These are phyloP conservation scores for Turritopsis dohrnii DNA, from an alignment of 30 jellyfish, hydroid and myxozoan species.

Conservation along the genomic window DNA sequence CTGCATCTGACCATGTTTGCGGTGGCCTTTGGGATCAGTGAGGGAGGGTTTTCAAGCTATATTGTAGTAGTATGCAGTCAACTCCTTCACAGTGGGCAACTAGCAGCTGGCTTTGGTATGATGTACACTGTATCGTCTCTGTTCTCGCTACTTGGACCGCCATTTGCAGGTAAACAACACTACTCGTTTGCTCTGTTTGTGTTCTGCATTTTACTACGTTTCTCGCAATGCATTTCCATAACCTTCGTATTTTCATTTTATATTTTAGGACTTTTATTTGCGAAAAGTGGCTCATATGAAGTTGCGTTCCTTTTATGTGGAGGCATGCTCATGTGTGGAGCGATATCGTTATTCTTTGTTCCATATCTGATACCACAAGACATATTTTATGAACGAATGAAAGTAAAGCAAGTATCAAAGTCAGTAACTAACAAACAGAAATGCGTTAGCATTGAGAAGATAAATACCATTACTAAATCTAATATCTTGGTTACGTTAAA, in stretches of 20 bases:
- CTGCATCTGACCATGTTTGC: constrained; percentile 9
- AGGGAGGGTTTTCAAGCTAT: constrained; percentile 37
- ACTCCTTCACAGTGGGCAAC: neutral
- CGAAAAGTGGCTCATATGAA: constrained; percentile 19
- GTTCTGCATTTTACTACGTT: neutral
- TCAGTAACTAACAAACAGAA: neutral
- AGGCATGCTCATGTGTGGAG: constrained; percentile 13
- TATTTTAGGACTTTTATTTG: constrained; percentile 18
- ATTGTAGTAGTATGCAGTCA: neutral
- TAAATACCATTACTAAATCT: neutral
- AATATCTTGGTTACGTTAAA: neutral
- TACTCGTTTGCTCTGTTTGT: neutral
- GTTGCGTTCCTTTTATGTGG: constrained; percentile 40
- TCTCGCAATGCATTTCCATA: neutral
- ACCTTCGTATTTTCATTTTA: neutral
- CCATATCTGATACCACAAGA: constrained; percentile 23
- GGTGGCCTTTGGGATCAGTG: constrained; percentile 37
- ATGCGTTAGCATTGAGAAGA: neutral
- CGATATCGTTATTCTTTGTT: constrained; percentile 15
- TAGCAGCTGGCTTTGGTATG: constrained; percentile 38
- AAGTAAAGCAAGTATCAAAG: neutral
- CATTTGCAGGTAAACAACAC: constrained; percentile 38
- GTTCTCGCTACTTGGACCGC: constrained; percentile 44
- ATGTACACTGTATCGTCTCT: constrained; percentile 31
- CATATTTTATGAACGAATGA: neutral